phyloP scores from a whole-genome alignment of 2,797 vertebrate genomes.

The Xyrichtys novacula region DNA sequence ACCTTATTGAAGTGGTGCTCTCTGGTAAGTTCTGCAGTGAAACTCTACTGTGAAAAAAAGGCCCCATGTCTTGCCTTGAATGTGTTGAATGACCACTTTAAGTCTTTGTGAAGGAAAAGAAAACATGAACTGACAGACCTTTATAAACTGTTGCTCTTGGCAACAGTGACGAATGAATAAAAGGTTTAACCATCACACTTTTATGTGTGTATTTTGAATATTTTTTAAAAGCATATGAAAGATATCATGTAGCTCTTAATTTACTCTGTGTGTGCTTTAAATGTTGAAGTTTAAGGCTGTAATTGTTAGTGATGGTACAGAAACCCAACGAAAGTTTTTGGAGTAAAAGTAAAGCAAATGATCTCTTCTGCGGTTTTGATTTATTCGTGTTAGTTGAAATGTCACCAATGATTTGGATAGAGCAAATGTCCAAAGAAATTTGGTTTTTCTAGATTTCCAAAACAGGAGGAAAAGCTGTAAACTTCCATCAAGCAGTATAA shows the following conservation, averaged over 20 bases:
- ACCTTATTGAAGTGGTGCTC: conserved; percentile 91
- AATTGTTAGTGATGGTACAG: not conserved
- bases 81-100: not conserved
- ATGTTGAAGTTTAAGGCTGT: not conserved
- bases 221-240: too few relatives aligned
- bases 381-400: conserved; percentile 5
- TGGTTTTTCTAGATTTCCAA: conserved; percentile 39
- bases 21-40: conserved; percentile 85
- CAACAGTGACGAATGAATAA: conserved; percentile 21
- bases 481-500: conserved; percentile 28
- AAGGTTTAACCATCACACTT: not conserved
- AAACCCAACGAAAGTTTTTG: not conserved
- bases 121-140: conserved; percentile 4
- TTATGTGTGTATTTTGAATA: too few relatives aligned
- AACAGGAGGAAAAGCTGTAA: conserved; percentile 29
- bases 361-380: not conserved
- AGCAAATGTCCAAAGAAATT: conserved; percentile 22
- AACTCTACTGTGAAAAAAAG: not conserved
- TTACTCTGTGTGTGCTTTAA: not conserved
- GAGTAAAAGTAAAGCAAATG: not conserved
- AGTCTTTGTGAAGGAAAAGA: conserved; percentile 12
- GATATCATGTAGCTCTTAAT: too few relatives aligned
- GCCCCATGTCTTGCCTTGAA: not conserved
- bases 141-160: conserved; percentile 12
- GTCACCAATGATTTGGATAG: not conserved